phyloP scores from a whole-genome alignment of 2,888 invertebrate species.

The Drosophila algonquin region DNA sequence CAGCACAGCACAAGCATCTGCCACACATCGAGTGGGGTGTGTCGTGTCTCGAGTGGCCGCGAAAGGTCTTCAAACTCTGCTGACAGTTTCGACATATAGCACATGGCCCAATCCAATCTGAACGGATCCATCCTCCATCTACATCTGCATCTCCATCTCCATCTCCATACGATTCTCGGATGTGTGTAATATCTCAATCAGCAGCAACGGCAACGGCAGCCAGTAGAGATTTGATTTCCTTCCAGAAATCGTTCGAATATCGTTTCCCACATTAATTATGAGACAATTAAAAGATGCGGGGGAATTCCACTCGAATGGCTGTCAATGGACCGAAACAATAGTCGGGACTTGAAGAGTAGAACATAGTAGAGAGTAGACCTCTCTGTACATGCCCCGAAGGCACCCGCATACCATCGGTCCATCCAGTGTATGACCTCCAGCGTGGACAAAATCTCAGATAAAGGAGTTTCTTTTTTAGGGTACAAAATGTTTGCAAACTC shows the following conservation, averaged over 20 bases:
- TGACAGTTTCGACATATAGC: slow-evolving; percentile 60
- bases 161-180: slow-evolving; percentile 9
- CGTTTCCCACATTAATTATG: slow-evolving; percentile 77
- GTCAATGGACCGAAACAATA: slow-evolving; percentile 67
- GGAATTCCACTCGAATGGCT: slow-evolving; percentile 74
- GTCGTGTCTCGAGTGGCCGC: slow-evolving; percentile 47
- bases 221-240: slow-evolving; percentile 42
- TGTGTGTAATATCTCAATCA: slow-evolving; percentile 68
- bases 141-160: too few species aligned
- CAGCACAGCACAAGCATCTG: not conserved
- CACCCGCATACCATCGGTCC: slow-evolving; percentile 32
- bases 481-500: slow-evolving; percentile 48
- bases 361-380: not conserved
- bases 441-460: slow-evolving; percentile 70
- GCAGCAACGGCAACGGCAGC: slow-evolving; percentile 23
- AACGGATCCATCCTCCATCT: slow-evolving; percentile 10
- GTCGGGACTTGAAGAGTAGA: slow-evolving; percentile 54
- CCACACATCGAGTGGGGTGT: slow-evolving; percentile 2
- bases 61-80: slow-evolving; percentile 44
- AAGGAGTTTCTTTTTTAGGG: not conserved
- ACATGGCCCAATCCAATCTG: slow-evolving; percentile 40
- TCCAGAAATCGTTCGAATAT: slow-evolving; percentile 37
- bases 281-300: slow-evolving; percentile 69
- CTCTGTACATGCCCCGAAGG: slow-evolving; percentile 38
- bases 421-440: slow-evolving; percentile 59